Percentiles rank a stretch among this genome's conserved stretches.
Evolutionary conservation across 2,888 invertebrate genomes (phyloP).

Genomic region (Diplazon laetatorius): DNA sequence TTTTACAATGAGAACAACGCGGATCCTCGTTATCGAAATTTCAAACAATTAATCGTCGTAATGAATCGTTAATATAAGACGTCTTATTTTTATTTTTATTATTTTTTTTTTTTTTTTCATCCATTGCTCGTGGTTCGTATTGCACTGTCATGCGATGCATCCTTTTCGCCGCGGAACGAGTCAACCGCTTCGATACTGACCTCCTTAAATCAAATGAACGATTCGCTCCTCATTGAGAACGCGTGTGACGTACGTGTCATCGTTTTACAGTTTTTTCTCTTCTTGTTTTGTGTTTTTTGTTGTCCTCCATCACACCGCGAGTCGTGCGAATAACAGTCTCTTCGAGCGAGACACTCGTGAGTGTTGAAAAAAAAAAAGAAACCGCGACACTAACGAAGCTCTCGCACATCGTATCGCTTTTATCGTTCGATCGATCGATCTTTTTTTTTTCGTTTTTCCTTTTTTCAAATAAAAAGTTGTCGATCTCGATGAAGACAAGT

Average conservation of each 20-base stretch:
- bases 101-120: background rate
- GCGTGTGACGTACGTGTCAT: conserved; percentile 15
- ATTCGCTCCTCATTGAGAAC: conserved; percentile 24
- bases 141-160: conserved; percentile 48
- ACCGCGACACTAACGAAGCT: conserved; percentile 25
- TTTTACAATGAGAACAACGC: conserved; percentile 4
- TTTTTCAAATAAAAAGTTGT: conserved; percentile 32
- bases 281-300: too few species aligned
- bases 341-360: conserved; percentile 36
- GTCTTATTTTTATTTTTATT: conserved; percentile 8
- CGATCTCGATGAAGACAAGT: conserved; percentile 15
- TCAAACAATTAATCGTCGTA: conserved; percentile 25
- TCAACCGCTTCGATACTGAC: conserved; percentile 41
- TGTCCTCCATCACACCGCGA: conserved; percentile 14
- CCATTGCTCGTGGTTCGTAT: conserved; percentile 40
- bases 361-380: conserved; percentile 33
- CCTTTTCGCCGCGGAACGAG: conserved; percentile 5
- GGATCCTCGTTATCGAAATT: conserved; percentile 7
- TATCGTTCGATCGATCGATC: conserved; percentile 10
- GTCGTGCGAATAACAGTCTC: conserved; percentile 40
- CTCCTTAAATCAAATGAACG: conserved; percentile 38
- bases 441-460: too few species aligned
- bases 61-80: conserved; percentile 12
- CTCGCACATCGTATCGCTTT: conserved; percentile 8
- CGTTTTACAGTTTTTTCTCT: background rate